Conservation (phyloP, 2,888 invertebrate genomes). For the Blastobasis adustella region DNA sequence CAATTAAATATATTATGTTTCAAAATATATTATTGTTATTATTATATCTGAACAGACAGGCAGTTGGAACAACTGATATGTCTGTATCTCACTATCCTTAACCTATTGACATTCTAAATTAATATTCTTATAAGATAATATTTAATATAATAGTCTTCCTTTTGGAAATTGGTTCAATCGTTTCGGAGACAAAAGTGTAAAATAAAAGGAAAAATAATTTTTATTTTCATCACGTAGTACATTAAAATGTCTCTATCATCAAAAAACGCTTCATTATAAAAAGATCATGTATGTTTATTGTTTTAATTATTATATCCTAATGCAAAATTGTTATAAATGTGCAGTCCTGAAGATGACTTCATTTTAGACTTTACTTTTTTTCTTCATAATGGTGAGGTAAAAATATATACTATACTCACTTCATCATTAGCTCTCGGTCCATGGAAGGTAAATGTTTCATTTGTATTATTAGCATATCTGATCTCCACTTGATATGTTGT, state of each 20-base stretch:
- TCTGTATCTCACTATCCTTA: too few relatives aligned
- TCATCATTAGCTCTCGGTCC: constrained; percentile 95
- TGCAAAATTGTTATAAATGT: neutral
- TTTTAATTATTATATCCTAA: neutral
- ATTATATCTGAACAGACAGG: too few relatives aligned
- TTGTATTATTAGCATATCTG: constrained; percentile 94
- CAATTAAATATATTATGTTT: neutral
- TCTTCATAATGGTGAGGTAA: too few relatives aligned
- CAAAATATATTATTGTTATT: neutral
- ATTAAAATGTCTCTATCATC: too few relatives aligned
- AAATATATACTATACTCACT: constrained; percentile 37
- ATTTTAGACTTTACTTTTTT: too few relatives aligned
- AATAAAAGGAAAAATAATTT: too few relatives aligned
- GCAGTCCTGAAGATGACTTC: too few relatives aligned
- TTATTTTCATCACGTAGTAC: too few relatives aligned
- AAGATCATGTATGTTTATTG: neutral
- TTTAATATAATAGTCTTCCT: too few relatives aligned
- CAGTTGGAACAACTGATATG: too few relatives aligned
- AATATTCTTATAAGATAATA: neutral
- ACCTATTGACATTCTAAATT: neutral
- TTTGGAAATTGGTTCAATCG: neutral
- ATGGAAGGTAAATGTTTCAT: constrained; percentile 97
- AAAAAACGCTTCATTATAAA: too few relatives aligned
- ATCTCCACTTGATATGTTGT: constrained; percentile 96
- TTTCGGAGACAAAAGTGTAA: neutral